These are phyloP conservation scores for Agelas oroides DNA, from an alignment of 37 sponge, comb jelly and placozoan species.

Conservation along the genomic window DNA sequence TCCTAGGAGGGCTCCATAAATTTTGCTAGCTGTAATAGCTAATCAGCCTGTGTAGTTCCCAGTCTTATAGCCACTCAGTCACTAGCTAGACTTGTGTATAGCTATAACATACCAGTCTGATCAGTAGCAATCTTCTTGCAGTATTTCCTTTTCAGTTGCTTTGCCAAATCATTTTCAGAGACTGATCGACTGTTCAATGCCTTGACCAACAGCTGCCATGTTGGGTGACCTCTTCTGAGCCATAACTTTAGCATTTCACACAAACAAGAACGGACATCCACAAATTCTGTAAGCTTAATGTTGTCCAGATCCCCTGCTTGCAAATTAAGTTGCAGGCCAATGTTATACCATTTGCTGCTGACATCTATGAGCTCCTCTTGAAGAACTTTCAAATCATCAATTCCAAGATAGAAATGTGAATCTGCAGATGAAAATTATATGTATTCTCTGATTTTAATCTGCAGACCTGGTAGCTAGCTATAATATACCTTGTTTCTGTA, in stretches of 20 bases:
- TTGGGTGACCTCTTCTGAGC: not conserved
- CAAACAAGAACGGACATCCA: not conserved
- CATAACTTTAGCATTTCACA: slow-evolving; percentile 21
- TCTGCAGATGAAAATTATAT: too few relatives aligned
- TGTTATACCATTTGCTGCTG: slow-evolving; percentile 14
- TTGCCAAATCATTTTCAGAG: not conserved
- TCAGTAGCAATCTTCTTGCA: not conserved
- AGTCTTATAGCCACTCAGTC: too few relatives aligned
- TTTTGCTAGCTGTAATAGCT: too few relatives aligned
- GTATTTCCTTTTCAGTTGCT: not conserved
- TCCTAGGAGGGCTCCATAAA: too few relatives aligned
- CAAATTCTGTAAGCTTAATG: not conserved
- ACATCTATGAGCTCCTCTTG: not conserved
- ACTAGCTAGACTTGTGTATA: too few relatives aligned
- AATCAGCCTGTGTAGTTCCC: too few relatives aligned
- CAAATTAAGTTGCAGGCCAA: slow-evolving; percentile 13
- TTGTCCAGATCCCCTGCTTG: not conserved
- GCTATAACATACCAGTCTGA: too few relatives aligned
- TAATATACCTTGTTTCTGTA: too few relatives aligned
- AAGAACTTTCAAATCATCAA: not conserved
- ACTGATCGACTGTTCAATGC: slow-evolving; percentile 7
- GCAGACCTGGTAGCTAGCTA: too few relatives aligned
- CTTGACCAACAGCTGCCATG: not conserved
- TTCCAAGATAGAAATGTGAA: too few relatives aligned
- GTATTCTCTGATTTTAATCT: too few relatives aligned